A percentile compares a stretch with the other conserved stretches of the same genome.
Conservation (phyloP, 37 sponge, comb jelly and placozoan species). For the Halisarca cf. caerulea region DNA sequence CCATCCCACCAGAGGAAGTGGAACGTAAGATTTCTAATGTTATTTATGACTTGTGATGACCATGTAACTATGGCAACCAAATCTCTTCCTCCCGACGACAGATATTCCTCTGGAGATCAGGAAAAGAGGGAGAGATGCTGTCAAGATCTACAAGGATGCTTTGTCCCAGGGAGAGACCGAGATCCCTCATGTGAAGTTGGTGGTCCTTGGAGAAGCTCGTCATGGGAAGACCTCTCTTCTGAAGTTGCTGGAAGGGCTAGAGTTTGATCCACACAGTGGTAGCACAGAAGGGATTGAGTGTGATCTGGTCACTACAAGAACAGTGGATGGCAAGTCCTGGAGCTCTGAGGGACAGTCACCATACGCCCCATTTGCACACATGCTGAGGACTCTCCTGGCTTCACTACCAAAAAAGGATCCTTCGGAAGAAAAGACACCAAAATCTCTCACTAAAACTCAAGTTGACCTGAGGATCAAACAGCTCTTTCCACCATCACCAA, state of each 20-base stretch:
- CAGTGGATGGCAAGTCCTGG: not conserved
- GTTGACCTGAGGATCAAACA: not conserved
- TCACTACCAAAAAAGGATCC: not conserved
- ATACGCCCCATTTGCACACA: not conserved
- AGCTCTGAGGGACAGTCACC: not conserved
- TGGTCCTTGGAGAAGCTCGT: slow-evolving; percentile 56
- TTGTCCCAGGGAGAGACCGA: slow-evolving; percentile 8
- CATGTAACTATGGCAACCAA: too few species aligned
- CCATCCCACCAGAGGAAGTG: not conserved
- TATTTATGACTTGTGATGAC: too few species aligned
- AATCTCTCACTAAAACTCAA: not conserved
- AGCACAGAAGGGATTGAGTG: slow-evolving; percentile 55
- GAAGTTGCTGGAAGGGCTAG: slow-evolving; percentile 9
- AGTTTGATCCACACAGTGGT: slow-evolving; percentile 11
- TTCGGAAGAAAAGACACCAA: too few species aligned
- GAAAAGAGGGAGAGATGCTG: slow-evolving; percentile 14
- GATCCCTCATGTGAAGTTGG: slow-evolving; percentile 54
- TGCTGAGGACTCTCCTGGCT: not conserved
- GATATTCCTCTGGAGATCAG: slow-evolving; percentile 20
- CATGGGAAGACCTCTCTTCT: slow-evolving; percentile 57
- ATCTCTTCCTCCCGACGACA: too few species aligned
- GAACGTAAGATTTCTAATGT: slow-evolving; percentile 6
- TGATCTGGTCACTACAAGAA: slow-evolving; percentile 30
- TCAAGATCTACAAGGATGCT: not conserved
- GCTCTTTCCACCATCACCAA: not conserved